Percentiles rank a stretch among this genome's conserved stretches.
Conservation (phyloP, 2,113 vertebrate species). For the Sphyrna mokarran region DNA sequence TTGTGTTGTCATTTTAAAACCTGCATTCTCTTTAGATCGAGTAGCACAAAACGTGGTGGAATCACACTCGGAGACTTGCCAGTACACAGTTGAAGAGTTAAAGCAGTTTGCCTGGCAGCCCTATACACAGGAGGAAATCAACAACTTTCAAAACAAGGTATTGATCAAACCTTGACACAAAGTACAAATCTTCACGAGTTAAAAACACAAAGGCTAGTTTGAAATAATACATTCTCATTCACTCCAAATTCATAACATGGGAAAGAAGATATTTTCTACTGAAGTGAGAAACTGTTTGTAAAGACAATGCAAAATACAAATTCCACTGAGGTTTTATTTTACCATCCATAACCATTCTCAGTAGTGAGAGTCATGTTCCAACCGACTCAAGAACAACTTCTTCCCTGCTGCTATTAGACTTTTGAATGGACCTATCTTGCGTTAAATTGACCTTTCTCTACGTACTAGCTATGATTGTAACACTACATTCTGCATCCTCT, state of each 20-base stretch:
- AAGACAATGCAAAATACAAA: background rate
- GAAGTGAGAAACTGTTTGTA: background rate
- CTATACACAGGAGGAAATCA: conserved; percentile 73
- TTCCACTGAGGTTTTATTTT: background rate
- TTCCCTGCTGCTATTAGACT: too few species aligned
- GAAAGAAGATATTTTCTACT: background rate
- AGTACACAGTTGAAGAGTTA: conserved; percentile 76
- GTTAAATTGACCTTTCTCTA: too few species aligned
- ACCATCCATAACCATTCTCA: background rate
- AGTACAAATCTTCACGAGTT: background rate
- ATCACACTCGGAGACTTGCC: conserved; percentile 79
- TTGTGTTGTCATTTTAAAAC: background rate
- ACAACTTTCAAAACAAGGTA: conserved; percentile 72
- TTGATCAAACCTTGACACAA: background rate
- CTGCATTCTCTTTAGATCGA: conserved; percentile 53
- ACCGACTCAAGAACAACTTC: too few species aligned
- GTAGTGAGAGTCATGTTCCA: background rate
- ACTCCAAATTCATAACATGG: background rate
- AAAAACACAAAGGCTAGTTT: background rate
- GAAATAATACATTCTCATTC: background rate
- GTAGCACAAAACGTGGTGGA: conserved; percentile 78
- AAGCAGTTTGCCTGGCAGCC: conserved; percentile 71
- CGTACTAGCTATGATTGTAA: too few species aligned
- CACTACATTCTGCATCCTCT: too few species aligned
- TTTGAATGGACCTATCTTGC: too few species aligned